Evolutionary conservation across 2,888 invertebrate species (phyloP), one percentile per base, ranked within the genome.

Genomic region (Eutolmus rufibarbis): DNA sequence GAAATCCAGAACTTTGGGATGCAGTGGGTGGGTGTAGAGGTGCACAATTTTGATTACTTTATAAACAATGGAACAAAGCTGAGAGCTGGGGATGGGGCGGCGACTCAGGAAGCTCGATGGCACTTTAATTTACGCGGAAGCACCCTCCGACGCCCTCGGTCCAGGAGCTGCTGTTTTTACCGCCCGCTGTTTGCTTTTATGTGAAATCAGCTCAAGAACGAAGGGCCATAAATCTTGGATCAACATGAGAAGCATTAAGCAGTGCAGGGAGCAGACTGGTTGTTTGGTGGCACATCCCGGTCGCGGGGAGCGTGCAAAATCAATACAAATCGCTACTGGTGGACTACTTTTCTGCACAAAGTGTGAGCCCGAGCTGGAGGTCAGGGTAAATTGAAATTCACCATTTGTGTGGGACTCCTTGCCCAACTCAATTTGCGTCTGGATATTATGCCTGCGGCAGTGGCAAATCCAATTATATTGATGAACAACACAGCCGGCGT

Each of bases 381-480:
- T 40, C 78, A 78, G 78, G 34, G 81, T 56, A 81, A 81, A 81
- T 81, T 81, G 81, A 81, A 51, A 81, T 81, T 81, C 56, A 81
- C 34, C 81, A n/a, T 81, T 81, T 81, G 81, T 56, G 81, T 81
- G 51, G 51, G 51, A 56, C 51, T 51, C 31, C 81, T 81, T 81
- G 51, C 81, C 51, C 46, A 56, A 81, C 81, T 81, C 81, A 81
- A 81, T 81, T 81, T 81, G 46, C 81, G 81, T 66, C 81, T 81
- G 81, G 81, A 81, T 81, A 81, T 81, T 81, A 81, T 81, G 81
- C 81, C 81, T 56, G 81, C 81, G 81, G 81, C 81, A 81, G 56
- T 81, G 28, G 81, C 46, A 56, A 81, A 81, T 81, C 81, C 81
- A 81, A 81, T 81, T 81, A 81, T 81, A 81, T 81, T 81, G 81